Evolutionary conservation across 64 coral and sea anemone genomes (phyloP), one percentile per base, ranked within the genome.

Genomic region (Astreopora myriophthalma): DNA sequence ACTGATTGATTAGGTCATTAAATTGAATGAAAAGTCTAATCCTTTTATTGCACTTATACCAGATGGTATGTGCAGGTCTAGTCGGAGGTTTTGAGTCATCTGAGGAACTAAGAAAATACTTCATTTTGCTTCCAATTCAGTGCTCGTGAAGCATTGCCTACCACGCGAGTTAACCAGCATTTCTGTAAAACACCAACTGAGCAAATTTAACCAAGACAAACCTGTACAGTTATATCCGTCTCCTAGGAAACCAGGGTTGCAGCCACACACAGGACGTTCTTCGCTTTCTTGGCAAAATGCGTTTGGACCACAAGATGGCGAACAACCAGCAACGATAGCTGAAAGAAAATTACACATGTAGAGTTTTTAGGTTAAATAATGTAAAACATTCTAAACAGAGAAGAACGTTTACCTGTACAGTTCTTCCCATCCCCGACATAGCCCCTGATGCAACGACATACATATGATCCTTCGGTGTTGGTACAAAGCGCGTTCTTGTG

Each of bases 191-290:
- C 24, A 7, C 0, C 22, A 24, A 24, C 0, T 8, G 0, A 24
- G 24, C 23, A 64, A 64, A 26, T 0, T 64, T 26, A 64, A 7
- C n/a, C 48, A 25, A 42, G 22, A 44, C 69, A 20, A 8, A 88
- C 86, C 86, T 34, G 48, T 76, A 33, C 86, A 88, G 34, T 42
- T 76, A 22, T 27, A 44, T 20, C 73, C 73, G n/a, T 71, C 22
- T 52, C 87, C 87, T 65, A 79, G 51, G 23, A n/a, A 91, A 40
- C 89, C 89, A 73, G 44, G 27, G 27, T 91, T 91, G 42, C 89
- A 91, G 20, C 80, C 77, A 84, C 89, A 91, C 20, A 55, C 33
- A 48, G 78, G 64, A 6, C 65, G 19, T 19, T 20, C 78, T 38
- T 57, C 89, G 2, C 28, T 19, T 3, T 82, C 62, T 29, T 74